Percentiles rank a stretch among this genome's conserved stretches.
Conservation (phyloP, 1,140 invertebrate genomes). For the Phymastichus coffea region DNA sequence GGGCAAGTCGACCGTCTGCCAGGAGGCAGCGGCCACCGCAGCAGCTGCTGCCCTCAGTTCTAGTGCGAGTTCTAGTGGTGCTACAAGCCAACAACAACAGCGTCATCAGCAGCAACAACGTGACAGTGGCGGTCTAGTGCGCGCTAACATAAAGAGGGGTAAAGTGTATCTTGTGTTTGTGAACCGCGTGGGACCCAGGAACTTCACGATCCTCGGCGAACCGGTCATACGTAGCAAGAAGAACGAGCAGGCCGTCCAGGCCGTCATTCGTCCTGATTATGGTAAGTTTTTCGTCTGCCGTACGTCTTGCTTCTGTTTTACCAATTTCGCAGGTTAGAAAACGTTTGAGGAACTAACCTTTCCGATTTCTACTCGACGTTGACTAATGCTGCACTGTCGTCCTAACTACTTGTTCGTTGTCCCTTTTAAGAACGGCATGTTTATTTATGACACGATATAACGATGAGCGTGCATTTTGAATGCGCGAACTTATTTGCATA, state of each 20-base stretch:
- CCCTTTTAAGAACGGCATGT: no score
- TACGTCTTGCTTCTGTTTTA: no score
- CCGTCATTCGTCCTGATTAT: conserved; percentile 63
- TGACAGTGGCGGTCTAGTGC: conserved; percentile 53
- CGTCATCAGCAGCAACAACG: conserved; percentile 37
- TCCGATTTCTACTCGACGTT: no score
- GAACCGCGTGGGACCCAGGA: conserved; percentile 64
- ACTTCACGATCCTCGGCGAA: conserved; percentile 66
- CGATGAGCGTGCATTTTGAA: no score
- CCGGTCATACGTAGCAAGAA: conserved; percentile 59
- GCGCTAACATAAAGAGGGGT: conserved; percentile 63
- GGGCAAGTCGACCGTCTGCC: conserved; percentile 49
- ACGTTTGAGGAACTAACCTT: no score
- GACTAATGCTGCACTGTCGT: no score
- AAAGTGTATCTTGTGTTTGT: conserved; percentile 68
- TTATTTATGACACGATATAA: no score
- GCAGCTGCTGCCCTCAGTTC: background rate
- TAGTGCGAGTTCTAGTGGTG: conserved; percentile 1
- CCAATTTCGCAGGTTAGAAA: no score
- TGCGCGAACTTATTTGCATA: background rate
- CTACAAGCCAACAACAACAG: conserved; percentile 9
- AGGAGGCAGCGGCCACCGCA: conserved; percentile 28
- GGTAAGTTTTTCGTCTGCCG: conserved; percentile 59
- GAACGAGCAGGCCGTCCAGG: conserved; percentile 57
- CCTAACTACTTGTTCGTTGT: no score